These are phyloP conservation scores for Serilophus lunatus DNA, from an alignment of 2,113 vertebrate genomes.

Conservation along the genomic window DNA sequence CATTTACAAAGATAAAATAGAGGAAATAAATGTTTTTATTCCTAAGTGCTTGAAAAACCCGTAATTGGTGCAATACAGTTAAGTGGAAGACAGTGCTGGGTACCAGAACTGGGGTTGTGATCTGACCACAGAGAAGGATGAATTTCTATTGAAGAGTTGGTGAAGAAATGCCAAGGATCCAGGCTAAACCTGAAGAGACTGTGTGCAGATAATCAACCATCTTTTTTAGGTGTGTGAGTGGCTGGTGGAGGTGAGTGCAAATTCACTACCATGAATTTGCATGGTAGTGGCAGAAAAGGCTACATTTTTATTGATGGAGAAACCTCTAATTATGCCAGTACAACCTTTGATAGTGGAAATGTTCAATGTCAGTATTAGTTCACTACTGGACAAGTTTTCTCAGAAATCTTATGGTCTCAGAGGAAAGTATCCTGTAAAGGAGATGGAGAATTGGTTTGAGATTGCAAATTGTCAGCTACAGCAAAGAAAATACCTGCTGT, in stretches of 20 bases:
- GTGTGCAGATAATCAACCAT: not conserved
- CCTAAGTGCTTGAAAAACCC: not conserved
- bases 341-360: not conserved
- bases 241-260: not conserved
- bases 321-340: not conserved
- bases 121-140: not conserved
- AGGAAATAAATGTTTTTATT: not conserved
- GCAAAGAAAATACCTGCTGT: not conserved
- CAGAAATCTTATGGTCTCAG: not conserved
- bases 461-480: not conserved
- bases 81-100: not conserved
- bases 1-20: not conserved
- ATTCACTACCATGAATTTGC: too few species aligned
- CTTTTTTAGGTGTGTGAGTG: not conserved
- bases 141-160: not conserved
- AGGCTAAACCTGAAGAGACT: not conserved
- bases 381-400: not conserved
- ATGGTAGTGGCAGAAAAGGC: not conserved
- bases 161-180: not conserved
- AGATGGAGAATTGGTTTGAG: not conserved
- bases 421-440: not conserved
- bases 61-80: not conserved
- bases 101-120: not conserved
- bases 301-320: not conserved
- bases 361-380: not conserved